Conservation (phyloP, 2,888 invertebrate genomes). For the Drosophila mettleri region DNA sequence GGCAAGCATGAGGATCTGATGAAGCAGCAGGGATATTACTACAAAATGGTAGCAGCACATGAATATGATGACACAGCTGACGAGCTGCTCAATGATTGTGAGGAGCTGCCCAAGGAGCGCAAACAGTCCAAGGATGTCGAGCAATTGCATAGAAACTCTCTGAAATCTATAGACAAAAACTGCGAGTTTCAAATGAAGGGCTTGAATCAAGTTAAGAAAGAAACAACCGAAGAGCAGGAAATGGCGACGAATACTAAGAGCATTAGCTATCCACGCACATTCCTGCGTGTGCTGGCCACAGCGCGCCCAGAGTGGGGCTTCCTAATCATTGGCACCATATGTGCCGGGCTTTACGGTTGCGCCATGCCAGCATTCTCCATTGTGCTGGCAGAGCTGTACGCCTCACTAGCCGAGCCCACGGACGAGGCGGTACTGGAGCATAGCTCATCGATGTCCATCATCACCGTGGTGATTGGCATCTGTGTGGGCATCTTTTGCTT, state of each 20-base stretch:
- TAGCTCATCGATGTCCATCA: slow-evolving; percentile 87
- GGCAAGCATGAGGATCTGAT: slow-evolving; percentile 90
- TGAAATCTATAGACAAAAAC: slow-evolving; percentile 59
- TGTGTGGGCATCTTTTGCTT: slow-evolving; percentile 88
- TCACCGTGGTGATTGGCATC: slow-evolving; percentile 88
- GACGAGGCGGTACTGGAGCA: slow-evolving; percentile 86
- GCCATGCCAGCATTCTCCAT: slow-evolving; percentile 91
- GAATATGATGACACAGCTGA: slow-evolving; percentile 63
- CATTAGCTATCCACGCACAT: slow-evolving; percentile 65
- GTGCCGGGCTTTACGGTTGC: slow-evolving; percentile 89
- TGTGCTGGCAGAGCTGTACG: slow-evolving; percentile 91
- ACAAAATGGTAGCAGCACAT: slow-evolving; percentile 87
- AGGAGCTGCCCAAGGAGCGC: slow-evolving; percentile 50
- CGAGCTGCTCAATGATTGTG: slow-evolving; percentile 61
- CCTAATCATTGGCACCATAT: slow-evolving; percentile 87
- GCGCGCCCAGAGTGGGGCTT: slow-evolving; percentile 88
- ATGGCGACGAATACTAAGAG: slow-evolving; percentile 8
- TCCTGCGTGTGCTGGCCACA: slow-evolving; percentile 87
- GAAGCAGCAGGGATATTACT: slow-evolving; percentile 87
- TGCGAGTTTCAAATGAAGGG: slow-evolving; percentile 60
- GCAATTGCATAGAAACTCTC: slow-evolving; percentile 36
- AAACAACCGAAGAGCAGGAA: slow-evolving; percentile 5
- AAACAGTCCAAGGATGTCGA: slow-evolving; percentile 54
- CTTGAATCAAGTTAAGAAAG: slow-evolving; percentile 13
- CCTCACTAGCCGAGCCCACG: slow-evolving; percentile 83